Conservation (phyloP, 53 echinoderm and acorn worm genomes). For the Astropecten irregularis region DNA sequence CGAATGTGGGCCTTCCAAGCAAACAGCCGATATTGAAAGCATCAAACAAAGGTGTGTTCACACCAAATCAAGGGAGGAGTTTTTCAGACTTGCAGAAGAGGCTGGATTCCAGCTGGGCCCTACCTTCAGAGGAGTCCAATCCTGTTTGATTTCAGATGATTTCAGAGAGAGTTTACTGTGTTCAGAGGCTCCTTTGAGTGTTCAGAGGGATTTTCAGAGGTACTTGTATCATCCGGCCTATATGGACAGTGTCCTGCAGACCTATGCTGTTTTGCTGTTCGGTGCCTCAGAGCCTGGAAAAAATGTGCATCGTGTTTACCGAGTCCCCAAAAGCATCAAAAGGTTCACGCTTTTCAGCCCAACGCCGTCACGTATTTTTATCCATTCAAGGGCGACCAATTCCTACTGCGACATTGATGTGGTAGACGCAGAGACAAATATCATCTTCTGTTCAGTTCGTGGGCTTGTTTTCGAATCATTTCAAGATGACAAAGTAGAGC, state of each 20-base stretch:
- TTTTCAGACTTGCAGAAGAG: constrained; percentile 7
- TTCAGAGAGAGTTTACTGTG: constrained; percentile 35
- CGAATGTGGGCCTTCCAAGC: neutral
- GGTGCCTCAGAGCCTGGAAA: neutral
- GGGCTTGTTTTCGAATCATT: constrained; percentile 23
- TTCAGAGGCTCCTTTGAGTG: constrained; percentile 42
- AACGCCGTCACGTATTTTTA: constrained; percentile 22
- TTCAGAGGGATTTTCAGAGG: constrained; percentile 47
- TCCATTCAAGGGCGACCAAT: neutral
- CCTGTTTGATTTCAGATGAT: neutral
- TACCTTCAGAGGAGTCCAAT: constrained; percentile 33
- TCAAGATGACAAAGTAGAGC: constrained; percentile 17
- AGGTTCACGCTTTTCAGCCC: constrained; percentile 1
- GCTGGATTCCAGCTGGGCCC: constrained; percentile 64
- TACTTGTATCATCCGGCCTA: constrained; percentile 74
- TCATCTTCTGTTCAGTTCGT: constrained; percentile 27
- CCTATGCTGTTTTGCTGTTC: neutral
- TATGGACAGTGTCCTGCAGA: constrained; percentile 63
- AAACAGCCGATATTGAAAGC: neutral
- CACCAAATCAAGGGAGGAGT: neutral
- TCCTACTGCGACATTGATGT: constrained; percentile 30
- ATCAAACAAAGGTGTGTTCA: neutral
- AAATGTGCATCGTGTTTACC: neutral
- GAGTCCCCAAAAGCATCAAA: constrained; percentile 54
- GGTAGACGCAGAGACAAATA: constrained; percentile 58